Base-by-base conservation (phyloP, 2,888 invertebrate species). In the Cetonia aurata region DNA sequence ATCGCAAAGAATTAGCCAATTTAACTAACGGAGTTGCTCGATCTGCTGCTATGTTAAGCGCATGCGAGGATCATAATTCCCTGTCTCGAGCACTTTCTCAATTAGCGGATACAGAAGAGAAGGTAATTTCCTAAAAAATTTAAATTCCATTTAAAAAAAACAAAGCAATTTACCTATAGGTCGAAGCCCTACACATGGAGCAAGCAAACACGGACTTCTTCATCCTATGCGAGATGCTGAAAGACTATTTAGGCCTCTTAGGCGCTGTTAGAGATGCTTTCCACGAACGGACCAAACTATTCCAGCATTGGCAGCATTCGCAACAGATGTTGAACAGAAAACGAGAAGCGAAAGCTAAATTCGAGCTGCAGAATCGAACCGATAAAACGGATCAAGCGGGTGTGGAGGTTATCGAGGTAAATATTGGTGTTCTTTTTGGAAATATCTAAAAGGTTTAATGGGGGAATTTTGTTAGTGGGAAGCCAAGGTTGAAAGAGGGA, bases 251-350 rank as follows among this genome's bases (percentile, higher is more conserved):
- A 67, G 93, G 94, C 0, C 88, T 99, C 13, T 92, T 99, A 76
- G 94, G 93, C 12, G 93, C 98, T 56, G 95, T 98, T 69, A 95
- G 97, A 85, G 96, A 91, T 75, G 91, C 72, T 81, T 89, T 92
- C 79, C 92, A 92, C 75, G 92, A 92, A 83, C 86, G 92, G 76
- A 92, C 93, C 12, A 93, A 93, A 86, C 89, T 95, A 13, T 98
- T 97, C 86, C 98, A 99, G 85, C 94, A 93, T 80, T 99, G 99
- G 96, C 98, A 99, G 83, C 96, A 97, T 83, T 95, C 98, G 37
- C 96, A 98, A 84, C 92, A 95, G 86, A 96, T 94, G 86, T 85
- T 99, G 74, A 96, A 93, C 15, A 96, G 96, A 83, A 94, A 98
- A 80, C 90, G 98, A 69, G 99, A 99, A 84, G 92, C 92, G 78